Evolutionary conservation across 2,113 vertebrate species (phyloP).

Genomic region (Alethe diademata): DNA sequence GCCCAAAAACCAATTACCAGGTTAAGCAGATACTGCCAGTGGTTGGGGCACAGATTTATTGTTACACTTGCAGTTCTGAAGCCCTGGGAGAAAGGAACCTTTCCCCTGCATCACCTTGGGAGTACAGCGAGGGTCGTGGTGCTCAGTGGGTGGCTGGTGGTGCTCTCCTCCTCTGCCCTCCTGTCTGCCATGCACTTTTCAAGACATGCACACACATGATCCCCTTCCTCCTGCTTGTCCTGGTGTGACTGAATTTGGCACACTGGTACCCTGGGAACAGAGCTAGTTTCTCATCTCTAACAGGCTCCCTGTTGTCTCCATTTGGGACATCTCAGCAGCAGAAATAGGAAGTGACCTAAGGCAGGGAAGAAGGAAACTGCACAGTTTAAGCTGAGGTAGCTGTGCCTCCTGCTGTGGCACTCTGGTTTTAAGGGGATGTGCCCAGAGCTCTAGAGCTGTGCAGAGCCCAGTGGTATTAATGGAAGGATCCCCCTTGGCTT

Average conservation of each 20-base stretch:
- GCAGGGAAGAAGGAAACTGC: not conserved
- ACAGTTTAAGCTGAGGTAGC: not conserved
- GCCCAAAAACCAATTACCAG: not conserved
- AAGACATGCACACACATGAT: fast-evolving
- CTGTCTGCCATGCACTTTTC: not conserved
- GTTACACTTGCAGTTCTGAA: not conserved
- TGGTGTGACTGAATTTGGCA: not conserved
- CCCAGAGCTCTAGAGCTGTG: not conserved
- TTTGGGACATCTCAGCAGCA: not conserved
- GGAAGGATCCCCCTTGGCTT: not conserved
- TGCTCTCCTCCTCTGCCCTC: not conserved
- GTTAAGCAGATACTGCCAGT: not conserved
- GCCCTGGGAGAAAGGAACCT: not conserved
- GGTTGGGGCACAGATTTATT: not conserved
- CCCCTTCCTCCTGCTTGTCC: not conserved
- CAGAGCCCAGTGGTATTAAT: not conserved
- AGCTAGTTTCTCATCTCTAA: not conserved
- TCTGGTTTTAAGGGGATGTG: not conserved
- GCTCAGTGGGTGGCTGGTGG: not conserved
- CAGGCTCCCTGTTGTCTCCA: not conserved
- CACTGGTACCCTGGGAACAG: not conserved
- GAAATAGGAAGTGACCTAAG: not conserved
- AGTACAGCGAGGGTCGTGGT: fast-evolving
- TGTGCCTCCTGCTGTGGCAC: not conserved
- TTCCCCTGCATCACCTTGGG: not conserved